A percentile compares a stretch with the other conserved stretches of the same genome.
phyloP scores from a whole-genome alignment of 2,888 invertebrate genomes.

The Andrena minutula region DNA sequence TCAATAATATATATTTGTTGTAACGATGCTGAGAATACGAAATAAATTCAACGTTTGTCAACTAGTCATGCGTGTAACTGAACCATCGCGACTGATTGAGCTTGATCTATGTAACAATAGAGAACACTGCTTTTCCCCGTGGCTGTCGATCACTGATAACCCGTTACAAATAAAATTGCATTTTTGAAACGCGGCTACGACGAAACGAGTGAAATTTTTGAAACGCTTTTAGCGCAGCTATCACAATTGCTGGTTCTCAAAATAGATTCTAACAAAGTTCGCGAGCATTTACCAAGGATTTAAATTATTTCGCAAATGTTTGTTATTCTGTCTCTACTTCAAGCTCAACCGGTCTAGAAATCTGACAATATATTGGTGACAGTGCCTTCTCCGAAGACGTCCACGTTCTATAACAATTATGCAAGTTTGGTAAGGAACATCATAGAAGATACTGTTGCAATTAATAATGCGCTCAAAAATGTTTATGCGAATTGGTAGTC shows the following conservation, averaged over 20 bases:
- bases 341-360: constrained; percentile 59
- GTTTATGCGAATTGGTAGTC: constrained; percentile 13
- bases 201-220: too few relatives aligned
- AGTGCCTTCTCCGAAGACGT: constrained; percentile 64
- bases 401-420: neutral
- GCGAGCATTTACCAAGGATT: too few relatives aligned
- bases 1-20: neutral
- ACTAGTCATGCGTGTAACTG: constrained; percentile 71
- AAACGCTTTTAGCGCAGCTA: too few relatives aligned
- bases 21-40: constrained; percentile 31
- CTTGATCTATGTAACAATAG: constrained; percentile 5
- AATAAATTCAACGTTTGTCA: constrained; percentile 63
- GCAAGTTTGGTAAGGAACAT: neutral
- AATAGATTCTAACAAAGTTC: too few relatives aligned
- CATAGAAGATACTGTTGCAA: neutral
- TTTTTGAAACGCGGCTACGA: neutral
- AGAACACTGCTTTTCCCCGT: neutral
- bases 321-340: neutral
- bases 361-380: constrained; percentile 45
- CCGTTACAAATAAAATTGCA: constrained; percentile 1
- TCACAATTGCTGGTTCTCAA: too few relatives aligned
- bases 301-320: neutral
- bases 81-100: constrained; percentile 59
- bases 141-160: constrained; percentile 6
- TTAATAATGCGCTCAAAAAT: neutral